Evolutionary conservation across 2,113 vertebrate genomes (phyloP).

Genomic region (Takifugu bimaculatus): DNA sequence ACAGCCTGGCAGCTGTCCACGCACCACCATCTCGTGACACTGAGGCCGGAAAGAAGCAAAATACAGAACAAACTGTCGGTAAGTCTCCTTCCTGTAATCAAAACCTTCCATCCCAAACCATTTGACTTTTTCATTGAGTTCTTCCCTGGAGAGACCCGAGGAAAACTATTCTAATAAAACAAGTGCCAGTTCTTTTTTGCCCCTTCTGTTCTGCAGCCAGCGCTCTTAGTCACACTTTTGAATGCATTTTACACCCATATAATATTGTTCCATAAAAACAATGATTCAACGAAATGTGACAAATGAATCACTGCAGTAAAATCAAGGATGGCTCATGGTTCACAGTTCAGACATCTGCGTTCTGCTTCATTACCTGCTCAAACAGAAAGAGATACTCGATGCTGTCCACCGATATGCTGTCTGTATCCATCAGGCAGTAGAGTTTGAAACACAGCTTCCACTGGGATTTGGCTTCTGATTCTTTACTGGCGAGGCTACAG

Average conservation of each 20-base stretch:
- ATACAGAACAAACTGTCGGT: conserved; percentile 24
- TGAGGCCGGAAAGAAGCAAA: conserved; percentile 40
- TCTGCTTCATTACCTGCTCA: background rate
- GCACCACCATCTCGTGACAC: conserved; percentile 89
- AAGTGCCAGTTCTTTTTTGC: conserved; percentile 42
- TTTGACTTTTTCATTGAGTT: conserved; percentile 56
- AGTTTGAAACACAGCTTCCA: conserved; percentile 89
- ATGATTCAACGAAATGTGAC: conserved; percentile 32
- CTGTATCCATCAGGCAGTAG: background rate
- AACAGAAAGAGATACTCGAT: background rate
- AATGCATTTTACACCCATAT: conserved; percentile 41
- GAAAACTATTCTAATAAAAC: conserved; percentile 55
- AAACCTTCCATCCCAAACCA: conserved; percentile 42
- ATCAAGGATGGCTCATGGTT: conserved; percentile 33
- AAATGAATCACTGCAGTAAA: conserved; percentile 30
- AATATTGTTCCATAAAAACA: conserved; percentile 36
- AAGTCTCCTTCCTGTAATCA: conserved; percentile 39
- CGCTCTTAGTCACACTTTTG: conserved; percentile 56
- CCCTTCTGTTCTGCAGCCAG: conserved; percentile 43
- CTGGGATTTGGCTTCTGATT: conserved; percentile 71
- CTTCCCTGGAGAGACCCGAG: conserved; percentile 54
- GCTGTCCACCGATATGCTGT: background rate
- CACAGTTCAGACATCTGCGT: background rate
- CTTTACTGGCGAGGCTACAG: conserved; percentile 75
- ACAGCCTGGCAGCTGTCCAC: conserved; percentile 82